phyloP scores from a whole-genome alignment of 2,888 invertebrate species.

The Heptascelio sp. region DNA sequence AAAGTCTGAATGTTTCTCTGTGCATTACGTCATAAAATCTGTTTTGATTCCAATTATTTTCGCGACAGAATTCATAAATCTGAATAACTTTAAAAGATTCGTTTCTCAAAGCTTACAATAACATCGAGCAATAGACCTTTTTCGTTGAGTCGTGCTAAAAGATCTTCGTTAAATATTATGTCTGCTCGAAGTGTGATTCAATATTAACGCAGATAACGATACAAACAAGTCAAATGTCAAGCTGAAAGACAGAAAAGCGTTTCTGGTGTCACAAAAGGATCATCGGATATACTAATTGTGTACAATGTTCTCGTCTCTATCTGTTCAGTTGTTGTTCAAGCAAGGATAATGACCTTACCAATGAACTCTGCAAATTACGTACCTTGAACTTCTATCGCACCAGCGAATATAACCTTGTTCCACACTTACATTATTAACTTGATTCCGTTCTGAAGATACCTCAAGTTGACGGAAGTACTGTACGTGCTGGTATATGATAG shows the following conservation, averaged over 20 bases:
- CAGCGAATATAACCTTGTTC: conserved; percentile 59
- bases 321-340: conserved; percentile 42
- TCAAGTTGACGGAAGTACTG: conserved; percentile 64
- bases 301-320: conserved; percentile 40
- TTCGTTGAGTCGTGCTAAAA: too few relatives aligned
- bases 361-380: conserved; percentile 64
- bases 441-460: conserved; percentile 52
- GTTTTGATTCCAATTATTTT: too few relatives aligned
- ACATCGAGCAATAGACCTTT: too few relatives aligned
- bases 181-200: conserved; percentile 29
- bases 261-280: conserved; percentile 43
- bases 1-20: too few relatives aligned
- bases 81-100: too few relatives aligned
- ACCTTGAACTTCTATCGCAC: conserved; percentile 61
- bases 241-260: conserved; percentile 43
- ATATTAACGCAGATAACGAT: conserved; percentile 8
- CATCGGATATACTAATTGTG: conserved; percentile 45
- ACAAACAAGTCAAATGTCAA: conserved; percentile 35
- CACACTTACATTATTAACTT: conserved; percentile 60
- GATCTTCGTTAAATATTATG: conserved; percentile 13
- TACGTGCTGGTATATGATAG: conserved; percentile 53
- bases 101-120: too few relatives aligned
- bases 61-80: too few relatives aligned
- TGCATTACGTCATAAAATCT: too few relatives aligned
- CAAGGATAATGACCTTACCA: conserved; percentile 62